Evolutionary conservation across 2,797 vertebrate genomes (phyloP).

Genomic region (Gouania willdenowi): DNA sequence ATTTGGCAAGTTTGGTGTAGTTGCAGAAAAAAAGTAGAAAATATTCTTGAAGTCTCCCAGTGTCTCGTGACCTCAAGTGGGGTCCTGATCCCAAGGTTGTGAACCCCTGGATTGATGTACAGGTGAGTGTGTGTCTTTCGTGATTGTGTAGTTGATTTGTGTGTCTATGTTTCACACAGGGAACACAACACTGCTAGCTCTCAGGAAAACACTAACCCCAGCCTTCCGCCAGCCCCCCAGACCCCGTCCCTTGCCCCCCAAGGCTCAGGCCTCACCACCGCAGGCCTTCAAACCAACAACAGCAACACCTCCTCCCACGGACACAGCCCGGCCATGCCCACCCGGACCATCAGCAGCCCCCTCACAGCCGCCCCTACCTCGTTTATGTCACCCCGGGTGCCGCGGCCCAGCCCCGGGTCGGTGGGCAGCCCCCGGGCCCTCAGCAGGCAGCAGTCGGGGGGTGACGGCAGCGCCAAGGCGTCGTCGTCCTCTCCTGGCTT

Average conservation of each 20-base stretch:
- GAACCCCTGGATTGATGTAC: neutral
- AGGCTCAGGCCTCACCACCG: slow-evolving; percentile 60
- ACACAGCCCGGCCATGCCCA: slow-evolving; percentile 64
- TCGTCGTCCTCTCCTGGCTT: slow-evolving; percentile 73
- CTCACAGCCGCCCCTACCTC: slow-evolving; percentile 83
- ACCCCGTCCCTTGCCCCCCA: slow-evolving; percentile 78
- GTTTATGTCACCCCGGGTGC: slow-evolving; percentile 88
- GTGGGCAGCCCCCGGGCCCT: slow-evolving; percentile 78
- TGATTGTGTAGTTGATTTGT: no score
- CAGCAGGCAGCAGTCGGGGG: slow-evolving; percentile 63
- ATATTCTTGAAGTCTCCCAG: no score
- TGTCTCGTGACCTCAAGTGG: no score
- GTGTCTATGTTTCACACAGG: slow-evolving; percentile 72
- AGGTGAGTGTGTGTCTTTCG: no score
- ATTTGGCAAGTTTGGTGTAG: no score
- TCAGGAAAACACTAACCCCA: slow-evolving; percentile 90
- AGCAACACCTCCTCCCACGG: slow-evolving; percentile 70
- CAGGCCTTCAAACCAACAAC: slow-evolving; percentile 78
- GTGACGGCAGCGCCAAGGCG: slow-evolving; percentile 36
- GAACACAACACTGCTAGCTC: slow-evolving; percentile 92
- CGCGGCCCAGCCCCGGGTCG: slow-evolving; percentile 82
- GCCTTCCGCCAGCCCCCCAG: slow-evolving; percentile 79
- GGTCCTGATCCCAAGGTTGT: no score
- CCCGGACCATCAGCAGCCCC: slow-evolving; percentile 82
- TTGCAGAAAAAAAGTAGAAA: no score